Conservation (phyloP, 2,888 invertebrate genomes). For the Drosophila dives region DNA sequence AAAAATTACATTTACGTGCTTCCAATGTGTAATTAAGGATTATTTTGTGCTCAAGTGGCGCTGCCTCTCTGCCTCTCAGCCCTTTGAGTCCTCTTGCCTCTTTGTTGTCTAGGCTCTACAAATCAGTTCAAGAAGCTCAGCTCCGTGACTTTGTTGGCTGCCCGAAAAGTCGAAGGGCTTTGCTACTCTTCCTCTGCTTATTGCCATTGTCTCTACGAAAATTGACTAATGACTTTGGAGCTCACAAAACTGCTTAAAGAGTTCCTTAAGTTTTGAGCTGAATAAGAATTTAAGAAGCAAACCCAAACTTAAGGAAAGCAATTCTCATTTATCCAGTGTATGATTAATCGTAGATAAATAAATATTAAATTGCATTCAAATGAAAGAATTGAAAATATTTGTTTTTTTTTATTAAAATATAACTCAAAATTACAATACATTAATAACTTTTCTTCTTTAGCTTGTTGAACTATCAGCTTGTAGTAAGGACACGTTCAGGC, state of each 20-base stretch:
- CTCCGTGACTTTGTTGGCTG: conserved; percentile 69
- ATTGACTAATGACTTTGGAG: conserved; percentile 75
- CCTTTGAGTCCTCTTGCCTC: not conserved
- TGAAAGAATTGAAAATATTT: not conserved
- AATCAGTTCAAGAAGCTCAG: conserved; percentile 75
- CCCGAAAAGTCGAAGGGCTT: conserved; percentile 42
- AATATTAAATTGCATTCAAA: not conserved
- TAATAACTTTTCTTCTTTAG: conserved; percentile 20
- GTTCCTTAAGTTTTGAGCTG: conserved; percentile 38
- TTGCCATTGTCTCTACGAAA: conserved; percentile 64
- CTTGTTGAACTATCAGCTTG: conserved; percentile 37
- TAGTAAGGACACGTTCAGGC: conserved; percentile 61
- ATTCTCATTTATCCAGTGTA: not conserved
- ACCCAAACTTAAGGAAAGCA: conserved; percentile 15
- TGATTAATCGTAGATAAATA: not conserved
- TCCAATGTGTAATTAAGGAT: conserved; percentile 80
- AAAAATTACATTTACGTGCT: conserved; percentile 81
- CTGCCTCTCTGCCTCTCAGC: conserved; percentile 18
- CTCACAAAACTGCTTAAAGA: conserved; percentile 50
- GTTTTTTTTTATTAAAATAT: not conserved
- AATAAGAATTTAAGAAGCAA: conserved; percentile 29
- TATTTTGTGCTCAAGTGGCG: conserved; percentile 78
- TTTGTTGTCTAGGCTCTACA: conserved; percentile 73
- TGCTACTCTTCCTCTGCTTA: not conserved
- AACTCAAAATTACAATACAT: conserved; percentile 7